Evolutionary conservation across 2,797 vertebrate species (phyloP).

Genomic region (Labeo calbasu): DNA sequence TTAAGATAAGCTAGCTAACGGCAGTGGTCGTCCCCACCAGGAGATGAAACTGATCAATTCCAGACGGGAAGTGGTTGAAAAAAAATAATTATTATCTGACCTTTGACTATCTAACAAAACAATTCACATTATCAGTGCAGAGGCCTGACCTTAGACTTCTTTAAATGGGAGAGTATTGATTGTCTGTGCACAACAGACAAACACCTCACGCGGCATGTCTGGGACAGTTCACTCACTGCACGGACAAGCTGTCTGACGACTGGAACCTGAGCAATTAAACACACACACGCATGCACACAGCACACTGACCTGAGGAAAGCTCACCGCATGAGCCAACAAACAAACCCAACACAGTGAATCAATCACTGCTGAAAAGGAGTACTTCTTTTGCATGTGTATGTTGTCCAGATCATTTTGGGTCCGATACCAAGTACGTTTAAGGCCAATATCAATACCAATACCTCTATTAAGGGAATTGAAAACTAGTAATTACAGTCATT

Average conservation of each 20-base stretch:
- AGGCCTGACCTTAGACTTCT: constrained; percentile 68
- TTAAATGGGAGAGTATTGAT: constrained; percentile 70
- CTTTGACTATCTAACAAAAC: constrained; percentile 72
- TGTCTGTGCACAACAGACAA: constrained; percentile 67
- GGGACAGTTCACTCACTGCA: constrained; percentile 58
- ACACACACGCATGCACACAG: constrained; percentile 38
- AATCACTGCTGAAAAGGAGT: constrained; percentile 33
- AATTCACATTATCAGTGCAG: constrained; percentile 70
- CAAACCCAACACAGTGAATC: constrained; percentile 52
- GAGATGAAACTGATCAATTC: constrained; percentile 67
- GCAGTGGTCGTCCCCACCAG: constrained; percentile 36
- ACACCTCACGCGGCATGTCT: constrained; percentile 64
- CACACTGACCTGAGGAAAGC: constrained; percentile 40
- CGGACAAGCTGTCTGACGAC: constrained; percentile 48
- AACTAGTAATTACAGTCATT: neutral
- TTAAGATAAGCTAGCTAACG: constrained; percentile 31
- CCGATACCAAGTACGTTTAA: neutral
- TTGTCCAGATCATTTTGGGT: constrained; percentile 29
- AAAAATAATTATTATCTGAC: constrained; percentile 66
- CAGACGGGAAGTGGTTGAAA: constrained; percentile 60
- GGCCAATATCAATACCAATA: neutral
- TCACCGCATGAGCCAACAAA: constrained; percentile 53
- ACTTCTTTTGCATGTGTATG: constrained; percentile 11
- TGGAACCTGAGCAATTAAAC: constrained; percentile 58
- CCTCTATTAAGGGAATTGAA: neutral